These are phyloP conservation scores for Microchrysa polita DNA, from an alignment of 2,888 invertebrate species.

Conservation along the genomic window DNA sequence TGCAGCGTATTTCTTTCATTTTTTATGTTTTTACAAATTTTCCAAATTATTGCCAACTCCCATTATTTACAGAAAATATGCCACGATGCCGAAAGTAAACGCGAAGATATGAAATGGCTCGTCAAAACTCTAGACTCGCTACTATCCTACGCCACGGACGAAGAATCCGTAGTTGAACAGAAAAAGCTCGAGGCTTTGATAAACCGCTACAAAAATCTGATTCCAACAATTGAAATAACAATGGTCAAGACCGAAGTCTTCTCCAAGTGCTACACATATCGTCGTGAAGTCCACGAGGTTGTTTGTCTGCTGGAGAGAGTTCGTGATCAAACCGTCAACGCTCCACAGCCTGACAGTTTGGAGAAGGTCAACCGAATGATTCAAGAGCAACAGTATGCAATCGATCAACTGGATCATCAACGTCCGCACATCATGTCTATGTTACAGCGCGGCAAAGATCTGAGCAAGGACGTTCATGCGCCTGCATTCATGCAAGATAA, in stretches of 20 bases:
- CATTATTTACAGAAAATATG: constrained; percentile 83
- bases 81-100: constrained; percentile 87
- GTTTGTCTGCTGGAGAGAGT: constrained; percentile 81
- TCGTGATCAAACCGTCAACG: constrained; percentile 75
- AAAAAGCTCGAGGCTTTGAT: constrained; percentile 83
- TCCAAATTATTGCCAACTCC: not conserved
- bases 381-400: constrained; percentile 82
- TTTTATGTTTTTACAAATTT: too few relatives aligned
- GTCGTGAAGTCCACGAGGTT: constrained; percentile 87
- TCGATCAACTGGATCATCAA: constrained; percentile 84
- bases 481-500: constrained; percentile 87
- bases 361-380: constrained; percentile 81
- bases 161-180: constrained; percentile 83
- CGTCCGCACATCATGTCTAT: constrained; percentile 88
- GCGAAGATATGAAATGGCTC: constrained; percentile 95
- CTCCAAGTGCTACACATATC: constrained; percentile 91
- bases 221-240: constrained; percentile 91
- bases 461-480: constrained; percentile 85
- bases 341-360: constrained; percentile 74
- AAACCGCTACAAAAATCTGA: constrained; percentile 87
- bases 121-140: constrained; percentile 90
- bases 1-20: too few relatives aligned
- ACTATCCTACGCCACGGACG: constrained; percentile 82
- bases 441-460: constrained; percentile 89
- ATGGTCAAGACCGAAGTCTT: constrained; percentile 93